Evolutionary conservation across 2,888 invertebrate genomes (phyloP).

Genomic region (Rhabditoides inermis): DNA sequence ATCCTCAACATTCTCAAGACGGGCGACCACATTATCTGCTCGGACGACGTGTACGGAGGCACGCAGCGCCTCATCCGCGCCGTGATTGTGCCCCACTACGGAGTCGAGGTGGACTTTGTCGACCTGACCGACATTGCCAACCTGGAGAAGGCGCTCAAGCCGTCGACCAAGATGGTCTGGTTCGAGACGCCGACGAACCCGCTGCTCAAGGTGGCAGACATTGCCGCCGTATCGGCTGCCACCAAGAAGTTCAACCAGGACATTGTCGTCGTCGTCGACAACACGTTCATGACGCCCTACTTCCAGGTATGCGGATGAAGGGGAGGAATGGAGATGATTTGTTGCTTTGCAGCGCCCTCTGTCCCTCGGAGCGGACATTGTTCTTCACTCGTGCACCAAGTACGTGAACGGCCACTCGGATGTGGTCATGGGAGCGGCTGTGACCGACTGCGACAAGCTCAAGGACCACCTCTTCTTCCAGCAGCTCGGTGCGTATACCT

Average conservation of each 20-base stretch:
- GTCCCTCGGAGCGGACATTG: constrained; percentile 80
- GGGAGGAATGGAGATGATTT: background rate
- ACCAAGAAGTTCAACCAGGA: constrained; percentile 58
- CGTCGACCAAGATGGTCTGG: constrained; percentile 83
- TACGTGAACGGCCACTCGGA: constrained; percentile 98
- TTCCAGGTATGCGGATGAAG: constrained; percentile 44
- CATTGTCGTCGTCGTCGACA: constrained; percentile 70
- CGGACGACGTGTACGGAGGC: constrained; percentile 91
- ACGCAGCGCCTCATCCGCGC: constrained; percentile 59
- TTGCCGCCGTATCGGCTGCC: constrained; percentile 60
- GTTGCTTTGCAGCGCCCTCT: constrained; percentile 67
- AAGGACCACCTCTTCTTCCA: constrained; percentile 68
- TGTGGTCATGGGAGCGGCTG: constrained; percentile 84
- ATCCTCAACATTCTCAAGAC: constrained; percentile 67
- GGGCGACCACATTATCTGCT: constrained; percentile 82
- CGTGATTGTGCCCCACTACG: constrained; percentile 59
- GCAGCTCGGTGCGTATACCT: constrained; percentile 34
- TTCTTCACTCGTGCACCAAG: constrained; percentile 84
- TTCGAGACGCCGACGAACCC: constrained; percentile 95
- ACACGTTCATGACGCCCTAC: constrained; percentile 66
- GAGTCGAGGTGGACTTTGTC: constrained; percentile 69
- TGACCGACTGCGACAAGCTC: constrained; percentile 68
- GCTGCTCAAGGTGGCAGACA: constrained; percentile 77
- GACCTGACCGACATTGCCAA: constrained; percentile 67
- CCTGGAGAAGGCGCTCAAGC: constrained; percentile 66